Base-by-base conservation (phyloP, 2,888 invertebrate genomes). In the Limulus polyphemus region DNA sequence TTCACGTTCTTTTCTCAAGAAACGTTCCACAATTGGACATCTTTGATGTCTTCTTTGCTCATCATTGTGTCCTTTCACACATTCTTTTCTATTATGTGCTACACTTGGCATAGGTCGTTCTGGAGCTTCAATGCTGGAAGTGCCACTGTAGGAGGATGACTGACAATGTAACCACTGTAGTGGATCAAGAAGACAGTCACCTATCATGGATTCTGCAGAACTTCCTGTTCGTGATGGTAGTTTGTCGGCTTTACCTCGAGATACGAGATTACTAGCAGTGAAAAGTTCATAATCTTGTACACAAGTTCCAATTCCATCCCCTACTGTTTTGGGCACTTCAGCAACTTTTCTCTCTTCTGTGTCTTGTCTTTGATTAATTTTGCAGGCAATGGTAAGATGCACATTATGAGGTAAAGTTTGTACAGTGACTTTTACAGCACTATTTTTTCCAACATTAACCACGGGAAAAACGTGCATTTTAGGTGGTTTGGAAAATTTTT, bases 11-110 rank as follows among this genome's bases (percentile, higher is more conserved):
- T 74, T 71, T 11, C 82, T 83, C 2, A 88, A 68, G 84, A 84
- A 74, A 88, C 88, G 74, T 87, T 87, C 0, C 87, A 88, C 63
- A 82, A 86, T 69, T 84, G 82, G 69, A 83, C 69, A 83, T 82
- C 82, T 87, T 83, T 68, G 87, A 78, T 71, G 87, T 87, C 72
- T 87, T 86, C 13, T 87, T 77, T 55, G 84, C 67, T 60, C 72
- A 72, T n/a, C n/a, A n/a, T n/a, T n/a, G n/a, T n/a, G n/a, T n/a
- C n/a, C n/a, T n/a, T n/a, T n/a, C n/a, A n/a, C n/a, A n/a, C n/a
- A n/a, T 32, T 3, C 32, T 32, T 32, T 32, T 32, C 32, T 32
- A 32, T 32, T 32, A 32, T 32, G 5, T 32, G 5, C 5, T 32
- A 32, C 32, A 59, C 69, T 70, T 62, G 71, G 73, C 68, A 74